These are phyloP conservation scores for Verasper variegatus DNA, from an alignment of 2,113 vertebrate genomes.

Conservation along the genomic window DNA sequence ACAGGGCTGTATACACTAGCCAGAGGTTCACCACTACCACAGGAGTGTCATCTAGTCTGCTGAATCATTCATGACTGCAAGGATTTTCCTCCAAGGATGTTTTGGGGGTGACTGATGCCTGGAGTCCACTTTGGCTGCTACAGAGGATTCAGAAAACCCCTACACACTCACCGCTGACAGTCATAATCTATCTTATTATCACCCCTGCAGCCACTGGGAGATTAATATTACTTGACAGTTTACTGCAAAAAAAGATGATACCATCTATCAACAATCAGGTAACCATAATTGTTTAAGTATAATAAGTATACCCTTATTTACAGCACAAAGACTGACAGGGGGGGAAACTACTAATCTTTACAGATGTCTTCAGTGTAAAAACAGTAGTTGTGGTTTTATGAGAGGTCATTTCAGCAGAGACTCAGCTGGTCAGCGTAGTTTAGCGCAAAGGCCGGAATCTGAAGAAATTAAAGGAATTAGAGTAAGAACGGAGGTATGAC, in stretches of 20 bases:
- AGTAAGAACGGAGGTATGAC: too few species aligned
- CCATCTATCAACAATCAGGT: conserved; percentile 21
- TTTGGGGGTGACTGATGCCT: conserved; percentile 27
- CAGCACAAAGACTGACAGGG: background rate
- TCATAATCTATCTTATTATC: conserved; percentile 7
- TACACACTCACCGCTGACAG: background rate
- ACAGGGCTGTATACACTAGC: conserved; percentile 19
- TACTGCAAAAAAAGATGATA: background rate
- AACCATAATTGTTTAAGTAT: background rate
- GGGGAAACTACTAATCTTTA: background rate
- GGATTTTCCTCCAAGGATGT: conserved; percentile 17
- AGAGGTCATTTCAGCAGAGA: background rate
- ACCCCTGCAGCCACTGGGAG: background rate
- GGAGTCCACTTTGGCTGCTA: conserved; percentile 1
- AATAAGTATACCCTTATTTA: background rate
- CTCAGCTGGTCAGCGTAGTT: too few species aligned
- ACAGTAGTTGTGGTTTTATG: background rate
- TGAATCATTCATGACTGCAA: conserved; percentile 31
- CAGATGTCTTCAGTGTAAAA: background rate
- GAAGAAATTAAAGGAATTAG: too few species aligned
- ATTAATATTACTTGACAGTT: conserved; percentile 19
- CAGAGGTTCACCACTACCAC: background rate
- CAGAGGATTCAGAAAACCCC: conserved; percentile 18
- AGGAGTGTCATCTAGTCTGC: conserved; percentile 18
- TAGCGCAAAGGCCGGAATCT: background rate